Percentiles rank a stretch among this genome's conserved stretches.
Conservation (phyloP, 2,113 vertebrate genomes). For the Calidris pygmaea region DNA sequence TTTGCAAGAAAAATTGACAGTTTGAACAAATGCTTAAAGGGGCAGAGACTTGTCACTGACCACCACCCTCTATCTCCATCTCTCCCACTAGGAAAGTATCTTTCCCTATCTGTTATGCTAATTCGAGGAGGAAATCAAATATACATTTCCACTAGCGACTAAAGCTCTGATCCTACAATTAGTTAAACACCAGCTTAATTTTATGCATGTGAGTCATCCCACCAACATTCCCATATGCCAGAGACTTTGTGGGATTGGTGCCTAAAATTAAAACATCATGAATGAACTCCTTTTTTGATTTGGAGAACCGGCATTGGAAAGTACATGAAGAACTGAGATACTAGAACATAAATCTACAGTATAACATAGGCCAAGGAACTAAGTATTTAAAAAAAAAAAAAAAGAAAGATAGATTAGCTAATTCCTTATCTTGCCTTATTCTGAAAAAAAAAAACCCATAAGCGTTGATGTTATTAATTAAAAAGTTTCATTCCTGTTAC, state of each 20-base stretch:
- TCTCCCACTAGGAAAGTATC: background rate
- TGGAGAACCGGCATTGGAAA: background rate
- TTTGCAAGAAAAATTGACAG: background rate
- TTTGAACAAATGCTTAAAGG: background rate
- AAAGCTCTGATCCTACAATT: constrained; percentile 6
- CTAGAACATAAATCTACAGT: background rate
- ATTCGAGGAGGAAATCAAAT: background rate
- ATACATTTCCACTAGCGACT: background rate
- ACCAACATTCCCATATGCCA: background rate
- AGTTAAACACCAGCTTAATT: constrained; percentile 30
- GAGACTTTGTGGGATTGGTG: constrained; percentile 6
- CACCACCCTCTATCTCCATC: background rate
- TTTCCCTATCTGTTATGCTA: background rate
- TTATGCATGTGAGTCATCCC: constrained; percentile 30
- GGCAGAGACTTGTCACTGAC: background rate
- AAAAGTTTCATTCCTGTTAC: constrained; percentile 5
- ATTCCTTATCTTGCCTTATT: background rate
- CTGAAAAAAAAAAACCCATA: background rate
- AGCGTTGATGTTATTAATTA: constrained; percentile 45
- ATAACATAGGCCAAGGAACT: background rate
- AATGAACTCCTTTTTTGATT: constrained; percentile 9
- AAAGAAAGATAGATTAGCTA: background rate
- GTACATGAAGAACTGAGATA: background rate
- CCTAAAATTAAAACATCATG: constrained; percentile 22
- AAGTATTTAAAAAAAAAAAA: background rate